Base-by-base conservation (phyloP, 2,888 invertebrate species). In the Eilema depressum region DNA sequence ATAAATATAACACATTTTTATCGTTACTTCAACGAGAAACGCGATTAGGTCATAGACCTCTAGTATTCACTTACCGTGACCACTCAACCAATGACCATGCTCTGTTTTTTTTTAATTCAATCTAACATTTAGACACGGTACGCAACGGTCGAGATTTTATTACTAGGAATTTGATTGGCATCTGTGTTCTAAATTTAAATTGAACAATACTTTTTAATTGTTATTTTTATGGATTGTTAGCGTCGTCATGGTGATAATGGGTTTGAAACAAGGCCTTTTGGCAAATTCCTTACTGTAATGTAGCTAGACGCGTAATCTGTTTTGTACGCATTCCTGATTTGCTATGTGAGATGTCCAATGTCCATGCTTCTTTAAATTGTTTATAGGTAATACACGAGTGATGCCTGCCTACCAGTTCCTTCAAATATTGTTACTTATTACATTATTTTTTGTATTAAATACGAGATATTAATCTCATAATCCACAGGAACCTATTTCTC, bases 81-180 rank as follows among this genome's bases (percentile, higher is more conserved):
- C 56, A 64, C 53, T 61, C 69, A 61, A 33, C 65, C 79, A 69
- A 83, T 80, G 80, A 72, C 71, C 74, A 78, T 76, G 79, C 75
- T 81, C 80, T 71, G 80, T 60, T 57, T 81, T 81, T 83, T 79
- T 80, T 77, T 60, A 63, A 77, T 81, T 77, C 77, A 80, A 83
- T 83, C 70, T 83, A 75, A 63, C 69, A 61, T 66, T 83, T 83
- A 74, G 83, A 77, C 75, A 74, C 82, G 77, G 73, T 71, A 66
- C 37, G 74, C 69, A 75, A 75, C 79, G 77, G 79, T 76, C 73
- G 67, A 71, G 68, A 79, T 77, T 80, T 77, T 77, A 83, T 81
- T 72, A 64, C 71, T 60, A 11, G 47, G 37, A 60, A 71, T 60
- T 68, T 65, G 65, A 71, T 68, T 56, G 60, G 61, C 60, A 59